A percentile compares a stretch with the other conserved stretches of the same genome.
Conservation (phyloP, 2,113 vertebrate genomes). For the Megatriorchis doriae region DNA sequence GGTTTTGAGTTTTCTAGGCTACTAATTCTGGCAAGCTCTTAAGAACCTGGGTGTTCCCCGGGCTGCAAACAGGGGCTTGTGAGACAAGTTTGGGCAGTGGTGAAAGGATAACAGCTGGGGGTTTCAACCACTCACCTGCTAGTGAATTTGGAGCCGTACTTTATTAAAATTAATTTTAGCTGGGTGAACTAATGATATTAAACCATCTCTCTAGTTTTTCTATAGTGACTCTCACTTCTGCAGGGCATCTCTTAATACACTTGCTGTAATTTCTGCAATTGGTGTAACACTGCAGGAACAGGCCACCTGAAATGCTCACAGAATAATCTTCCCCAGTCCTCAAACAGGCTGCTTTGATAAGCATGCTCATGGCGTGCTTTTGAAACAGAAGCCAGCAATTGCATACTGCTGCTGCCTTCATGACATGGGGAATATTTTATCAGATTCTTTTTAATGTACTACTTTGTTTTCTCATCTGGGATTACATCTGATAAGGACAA, state of each 20-base stretch:
- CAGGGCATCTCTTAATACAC: background rate
- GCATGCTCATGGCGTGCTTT: background rate
- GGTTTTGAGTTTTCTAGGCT: background rate
- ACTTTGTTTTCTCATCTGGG: conserved; percentile 23
- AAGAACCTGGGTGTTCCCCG: background rate
- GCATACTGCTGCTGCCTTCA: background rate
- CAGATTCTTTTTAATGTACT: background rate
- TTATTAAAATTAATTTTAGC: background rate
- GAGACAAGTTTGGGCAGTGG: background rate
- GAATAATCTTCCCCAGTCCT: background rate
- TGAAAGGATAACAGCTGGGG: background rate
- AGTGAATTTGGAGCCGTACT: background rate
- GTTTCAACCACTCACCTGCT: background rate
- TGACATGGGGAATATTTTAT: background rate
- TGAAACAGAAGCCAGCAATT: background rate
- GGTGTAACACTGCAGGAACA: background rate
- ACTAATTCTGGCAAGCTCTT: background rate
- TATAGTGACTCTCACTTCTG: background rate
- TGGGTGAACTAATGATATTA: background rate
- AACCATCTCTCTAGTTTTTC: background rate
- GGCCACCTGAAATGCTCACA: background rate
- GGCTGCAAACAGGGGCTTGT: background rate
- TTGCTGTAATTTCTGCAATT: background rate
- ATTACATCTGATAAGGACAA: background rate
- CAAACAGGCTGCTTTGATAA: background rate